Evolutionary conservation across 2,797 vertebrate species (phyloP).

Genomic region (Podarcis lilfordi): DNA sequence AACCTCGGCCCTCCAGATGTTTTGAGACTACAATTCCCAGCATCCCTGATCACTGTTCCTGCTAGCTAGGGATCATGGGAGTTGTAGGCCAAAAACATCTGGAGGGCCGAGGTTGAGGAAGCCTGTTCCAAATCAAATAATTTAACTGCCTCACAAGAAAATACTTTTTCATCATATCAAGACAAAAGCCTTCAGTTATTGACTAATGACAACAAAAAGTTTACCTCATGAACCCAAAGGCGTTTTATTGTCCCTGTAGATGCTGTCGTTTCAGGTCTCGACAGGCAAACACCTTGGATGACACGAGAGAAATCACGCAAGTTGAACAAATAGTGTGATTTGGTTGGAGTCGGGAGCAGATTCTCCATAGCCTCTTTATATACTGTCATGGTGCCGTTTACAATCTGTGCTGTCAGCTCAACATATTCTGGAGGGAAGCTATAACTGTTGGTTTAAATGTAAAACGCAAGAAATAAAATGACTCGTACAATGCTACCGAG

Average conservation of each 20-base stretch:
- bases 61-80: too few species aligned
- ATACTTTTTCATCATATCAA: neutral
- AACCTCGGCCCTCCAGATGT: too few species aligned
- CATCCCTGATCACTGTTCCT: too few species aligned
- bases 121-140: neutral
- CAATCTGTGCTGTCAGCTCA: conserved; percentile 82
- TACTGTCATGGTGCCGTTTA: conserved; percentile 84
- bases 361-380: conserved; percentile 91
- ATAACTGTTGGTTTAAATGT: conserved; percentile 76
- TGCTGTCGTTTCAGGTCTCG: conserved; percentile 85
- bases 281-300: conserved; percentile 91
- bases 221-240: conserved; percentile 94
- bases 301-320: conserved; percentile 91
- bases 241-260: conserved; percentile 83
- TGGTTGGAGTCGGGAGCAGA: conserved; percentile 89
- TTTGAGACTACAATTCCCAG: too few species aligned
- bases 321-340: conserved; percentile 95
- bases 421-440: conserved; percentile 83
- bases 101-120: too few species aligned
- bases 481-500: conserved; percentile 25
- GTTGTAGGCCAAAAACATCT: too few species aligned
- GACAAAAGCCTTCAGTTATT: neutral
- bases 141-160: neutral
- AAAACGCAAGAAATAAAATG: conserved; percentile 36
- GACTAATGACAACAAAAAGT: neutral